These are phyloP conservation scores for Boulengeromyrus knoepffleri DNA, from an alignment of 2,113 vertebrate genomes.

Conservation along the genomic window DNA sequence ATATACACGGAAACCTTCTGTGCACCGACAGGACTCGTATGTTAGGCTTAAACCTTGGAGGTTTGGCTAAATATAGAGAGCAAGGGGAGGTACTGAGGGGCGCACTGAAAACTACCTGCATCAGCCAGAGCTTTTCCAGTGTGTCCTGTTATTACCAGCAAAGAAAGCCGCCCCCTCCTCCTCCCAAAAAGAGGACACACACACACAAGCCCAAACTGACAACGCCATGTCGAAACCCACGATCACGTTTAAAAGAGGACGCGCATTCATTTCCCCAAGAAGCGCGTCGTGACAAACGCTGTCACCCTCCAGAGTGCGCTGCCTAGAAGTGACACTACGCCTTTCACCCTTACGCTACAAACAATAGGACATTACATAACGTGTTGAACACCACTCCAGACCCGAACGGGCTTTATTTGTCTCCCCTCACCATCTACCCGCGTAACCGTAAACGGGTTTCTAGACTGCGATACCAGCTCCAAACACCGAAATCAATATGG, in stretches of 20 bases:
- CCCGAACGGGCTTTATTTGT: background rate
- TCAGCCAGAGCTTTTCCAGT: background rate
- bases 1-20: background rate
- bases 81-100: background rate
- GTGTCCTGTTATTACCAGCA: background rate
- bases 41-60: slow-evolving; percentile 11
- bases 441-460: background rate
- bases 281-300: background rate
- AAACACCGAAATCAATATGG: background rate
- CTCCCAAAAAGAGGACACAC: background rate
- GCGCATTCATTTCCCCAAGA: background rate
- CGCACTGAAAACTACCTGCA: slow-evolving; percentile 4
- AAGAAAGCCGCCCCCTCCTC: background rate
- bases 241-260: background rate
- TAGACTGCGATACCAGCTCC: background rate
- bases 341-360: background rate
- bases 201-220: background rate
- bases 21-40: background rate
- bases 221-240: background rate
- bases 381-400: background rate
- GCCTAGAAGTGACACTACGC: background rate
- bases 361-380: slow-evolving; percentile 21
- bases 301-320: background rate
- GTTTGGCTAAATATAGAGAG: slow-evolving; percentile 20
- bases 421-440: background rate